Percentiles rank a stretch among this genome's conserved stretches.
These are phyloP conservation scores for Anarsia innoxiella DNA, from an alignment of 2,888 invertebrate genomes.

Conservation along the genomic window DNA sequence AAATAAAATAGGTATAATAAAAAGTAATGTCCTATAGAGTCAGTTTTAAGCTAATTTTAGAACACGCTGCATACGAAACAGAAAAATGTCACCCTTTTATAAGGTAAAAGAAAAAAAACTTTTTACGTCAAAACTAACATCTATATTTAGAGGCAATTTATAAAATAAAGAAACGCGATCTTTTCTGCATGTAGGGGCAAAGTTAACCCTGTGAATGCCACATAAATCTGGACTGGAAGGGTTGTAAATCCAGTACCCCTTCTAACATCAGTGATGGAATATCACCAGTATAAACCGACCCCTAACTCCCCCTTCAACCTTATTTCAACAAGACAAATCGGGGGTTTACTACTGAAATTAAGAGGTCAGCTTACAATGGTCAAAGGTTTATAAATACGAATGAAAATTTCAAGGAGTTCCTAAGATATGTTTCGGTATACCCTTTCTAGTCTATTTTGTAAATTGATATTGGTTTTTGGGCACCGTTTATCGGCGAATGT, in stretches of 20 bases:
- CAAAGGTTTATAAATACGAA: constrained; percentile 48
- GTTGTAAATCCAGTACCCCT: constrained; percentile 68
- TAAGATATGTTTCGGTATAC: constrained; percentile 48
- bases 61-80: too few relatives aligned
- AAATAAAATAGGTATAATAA: constrained; percentile 6
- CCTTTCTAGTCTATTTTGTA: constrained; percentile 60
- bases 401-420: constrained; percentile 61
- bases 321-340: constrained; percentile 11
- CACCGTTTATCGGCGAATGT: constrained; percentile 36
- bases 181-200: constrained; percentile 59
- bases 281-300: constrained; percentile 34
- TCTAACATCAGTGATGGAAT: constrained; percentile 49
- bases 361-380: constrained; percentile 34
- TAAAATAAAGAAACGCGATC: constrained; percentile 69
- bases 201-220: constrained; percentile 47
- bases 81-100: neutral
- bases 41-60: too few relatives aligned
- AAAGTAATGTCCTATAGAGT: too few relatives aligned
- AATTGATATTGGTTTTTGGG: constrained; percentile 55
- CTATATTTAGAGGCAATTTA: constrained; percentile 48
- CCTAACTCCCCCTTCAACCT: constrained; percentile 4
- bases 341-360: constrained; percentile 17
- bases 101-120: neutral
- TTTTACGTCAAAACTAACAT: neutral
- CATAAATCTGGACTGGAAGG: constrained; percentile 68